Evolutionary conservation across 2,797 vertebrate species (phyloP), one percentile per base, ranked within the genome.

Genomic region (Rhinichthys osculus): DNA sequence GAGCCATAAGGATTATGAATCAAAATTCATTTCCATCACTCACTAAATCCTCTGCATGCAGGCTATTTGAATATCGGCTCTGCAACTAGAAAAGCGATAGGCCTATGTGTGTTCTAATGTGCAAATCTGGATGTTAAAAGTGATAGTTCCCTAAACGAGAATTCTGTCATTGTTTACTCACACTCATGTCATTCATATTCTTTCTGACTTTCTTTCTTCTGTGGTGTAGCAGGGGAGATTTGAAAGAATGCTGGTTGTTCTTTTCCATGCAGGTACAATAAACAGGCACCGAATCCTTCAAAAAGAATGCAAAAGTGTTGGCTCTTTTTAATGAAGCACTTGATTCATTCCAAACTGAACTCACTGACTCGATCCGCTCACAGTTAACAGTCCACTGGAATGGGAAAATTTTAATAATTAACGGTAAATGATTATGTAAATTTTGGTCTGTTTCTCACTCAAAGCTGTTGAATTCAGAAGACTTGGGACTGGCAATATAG

Each of bases 21-120:
- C 76, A 72, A 88, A 86, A 83, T 84, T 80, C 44, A 86, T 89
- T 86, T 78, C 16, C 70, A 83, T 88, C 80, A 64, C 47, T 38
- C 21, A 27, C 70, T 47, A 82, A 89, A 84, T 85, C 85, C 83
- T 74, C 59, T 47, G 52, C 40, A 76, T 38, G 16, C 38, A n/a
- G 23, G 14, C 70, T 59, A 84, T 84, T 83, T 87, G 76, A 82
- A 83, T 87, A 86, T 71, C 78, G 87, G 73, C n/a, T 78, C 79
- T 78, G 76, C 74, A 72, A 62, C 88, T 78, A 67, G 54, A 72
- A 79, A 77, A 80, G 73, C 4, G 35, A 82, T 82, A 27, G 27
- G 27, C 27, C 27, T 27, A 64, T 84, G 38, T 42, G 66, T 81
- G 78, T 82, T 66, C 76, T 42, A 42, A 62, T 78, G 35, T 62